Evolutionary conservation across 2,797 vertebrate genomes (phyloP).

Genomic region (Liasis olivaceus): DNA sequence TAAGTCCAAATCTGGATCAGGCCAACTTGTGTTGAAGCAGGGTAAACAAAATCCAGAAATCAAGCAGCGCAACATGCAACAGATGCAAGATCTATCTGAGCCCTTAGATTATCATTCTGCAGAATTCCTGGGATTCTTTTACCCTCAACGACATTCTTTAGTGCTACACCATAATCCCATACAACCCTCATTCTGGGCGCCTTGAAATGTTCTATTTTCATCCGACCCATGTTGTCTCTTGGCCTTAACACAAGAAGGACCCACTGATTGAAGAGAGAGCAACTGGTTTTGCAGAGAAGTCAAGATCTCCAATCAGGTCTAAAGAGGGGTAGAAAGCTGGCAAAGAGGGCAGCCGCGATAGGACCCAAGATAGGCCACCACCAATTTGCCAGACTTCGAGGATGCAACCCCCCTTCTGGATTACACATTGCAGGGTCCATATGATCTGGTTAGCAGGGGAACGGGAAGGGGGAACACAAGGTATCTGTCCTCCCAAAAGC

Average conservation of each 20-base stretch:
- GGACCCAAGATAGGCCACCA: background rate
- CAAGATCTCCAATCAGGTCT: background rate
- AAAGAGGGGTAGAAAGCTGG: background rate
- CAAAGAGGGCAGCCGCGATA: background rate
- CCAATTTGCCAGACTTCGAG: background rate
- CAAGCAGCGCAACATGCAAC: background rate
- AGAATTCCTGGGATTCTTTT: background rate
- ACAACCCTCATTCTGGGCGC: background rate
- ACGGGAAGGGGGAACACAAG: background rate
- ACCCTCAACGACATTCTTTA: background rate
- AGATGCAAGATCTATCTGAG: background rate
- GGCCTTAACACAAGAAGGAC: background rate
- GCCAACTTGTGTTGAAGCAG: background rate
- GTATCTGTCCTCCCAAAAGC: background rate
- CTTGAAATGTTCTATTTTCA: background rate
- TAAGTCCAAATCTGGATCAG: background rate
- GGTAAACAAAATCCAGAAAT: background rate
- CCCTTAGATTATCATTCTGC: background rate
- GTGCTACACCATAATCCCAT: background rate
- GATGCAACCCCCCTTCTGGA: background rate
- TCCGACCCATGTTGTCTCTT: background rate
- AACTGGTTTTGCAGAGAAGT: background rate
- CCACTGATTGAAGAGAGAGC: background rate
- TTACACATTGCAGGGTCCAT: background rate
- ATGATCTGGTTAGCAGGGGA: background rate